These are phyloP conservation scores for Rhynchonema sp. DNA, from an alignment of 2,888 invertebrate genomes.

Conservation along the genomic window DNA sequence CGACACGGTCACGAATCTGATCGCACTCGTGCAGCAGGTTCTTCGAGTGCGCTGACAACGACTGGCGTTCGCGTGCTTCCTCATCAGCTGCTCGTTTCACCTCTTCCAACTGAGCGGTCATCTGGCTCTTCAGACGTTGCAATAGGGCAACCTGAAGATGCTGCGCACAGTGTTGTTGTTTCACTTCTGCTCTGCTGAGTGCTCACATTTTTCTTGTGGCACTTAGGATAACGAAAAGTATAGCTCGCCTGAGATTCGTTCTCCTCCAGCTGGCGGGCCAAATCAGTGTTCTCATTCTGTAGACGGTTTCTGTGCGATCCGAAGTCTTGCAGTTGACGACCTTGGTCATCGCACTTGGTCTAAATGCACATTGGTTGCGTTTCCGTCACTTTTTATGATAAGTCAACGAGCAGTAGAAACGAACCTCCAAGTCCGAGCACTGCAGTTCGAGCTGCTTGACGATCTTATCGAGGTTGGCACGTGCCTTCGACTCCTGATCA, in stretches of 20 bases:
- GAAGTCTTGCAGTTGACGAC: slow-evolving; percentile 89
- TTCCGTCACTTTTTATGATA: too few species aligned
- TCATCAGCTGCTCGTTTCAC: slow-evolving; percentile 94
- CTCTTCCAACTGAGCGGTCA: slow-evolving; percentile 90
- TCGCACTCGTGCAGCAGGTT: slow-evolving; percentile 97
- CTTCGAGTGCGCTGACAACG: slow-evolving; percentile 57
- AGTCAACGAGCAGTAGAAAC: too few species aligned
- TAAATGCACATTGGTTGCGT: slow-evolving; percentile 38
- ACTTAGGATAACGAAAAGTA: not conserved
- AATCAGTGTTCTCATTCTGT: slow-evolving; percentile 88
- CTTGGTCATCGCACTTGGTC: slow-evolving; percentile 85
- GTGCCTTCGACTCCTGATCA: slow-evolving; percentile 92
- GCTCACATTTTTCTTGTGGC: not conserved
- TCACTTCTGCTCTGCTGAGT: too few species aligned
- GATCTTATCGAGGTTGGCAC: slow-evolving; percentile 36
- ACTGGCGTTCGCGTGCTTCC: slow-evolving; percentile 43
- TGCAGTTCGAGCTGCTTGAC: slow-evolving; percentile 24
- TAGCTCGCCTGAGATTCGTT: slow-evolving; percentile 69
- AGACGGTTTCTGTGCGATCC: slow-evolving; percentile 62
- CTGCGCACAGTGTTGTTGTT: too few species aligned
- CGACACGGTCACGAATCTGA: slow-evolving; percentile 92
- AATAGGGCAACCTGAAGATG: slow-evolving; percentile 34
- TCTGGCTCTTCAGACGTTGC: slow-evolving; percentile 70
- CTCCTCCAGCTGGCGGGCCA: slow-evolving; percentile 89
- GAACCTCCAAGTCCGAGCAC: slow-evolving; percentile 68